phyloP scores from a whole-genome alignment of 2,888 invertebrate genomes.

The Poecilus cupreus region DNA sequence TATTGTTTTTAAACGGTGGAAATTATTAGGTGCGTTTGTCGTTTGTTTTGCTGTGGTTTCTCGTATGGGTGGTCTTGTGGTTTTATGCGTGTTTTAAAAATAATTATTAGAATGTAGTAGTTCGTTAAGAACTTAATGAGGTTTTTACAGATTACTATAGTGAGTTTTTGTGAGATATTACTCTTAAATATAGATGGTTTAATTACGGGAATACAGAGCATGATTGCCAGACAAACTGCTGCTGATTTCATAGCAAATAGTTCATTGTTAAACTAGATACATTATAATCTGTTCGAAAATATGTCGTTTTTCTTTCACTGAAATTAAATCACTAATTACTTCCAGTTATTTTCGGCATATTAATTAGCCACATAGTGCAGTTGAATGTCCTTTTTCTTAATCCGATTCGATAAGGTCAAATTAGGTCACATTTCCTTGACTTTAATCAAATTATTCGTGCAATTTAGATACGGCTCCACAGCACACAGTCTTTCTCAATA shows the following conservation, averaged over 20 bases:
- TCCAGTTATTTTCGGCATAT: no score
- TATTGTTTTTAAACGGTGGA: conserved; percentile 42
- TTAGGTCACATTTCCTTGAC: conserved; percentile 17
- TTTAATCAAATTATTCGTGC: conserved; percentile 17
- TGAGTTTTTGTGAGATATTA: conserved; percentile 14
- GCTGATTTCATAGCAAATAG: no score
- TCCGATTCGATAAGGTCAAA: conserved; percentile 1
- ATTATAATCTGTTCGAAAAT: no score
- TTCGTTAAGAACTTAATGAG: conserved; percentile 34
- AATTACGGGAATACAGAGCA: not conserved
- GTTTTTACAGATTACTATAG: conserved; percentile 2
- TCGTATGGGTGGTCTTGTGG: conserved; percentile 25
- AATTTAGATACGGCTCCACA: conserved; percentile 3
- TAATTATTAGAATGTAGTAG: conserved; percentile 28
- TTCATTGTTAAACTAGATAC: no score
- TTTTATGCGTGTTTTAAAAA: conserved; percentile 28
- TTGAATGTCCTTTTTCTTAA: not conserved
- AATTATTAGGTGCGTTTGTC: conserved; percentile 24
- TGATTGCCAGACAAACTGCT: not conserved
- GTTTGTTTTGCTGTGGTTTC: conserved; percentile 31
- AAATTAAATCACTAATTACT: no score
- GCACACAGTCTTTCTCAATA: not conserved
- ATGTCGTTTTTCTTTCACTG: no score
- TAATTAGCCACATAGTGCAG: not conserved
- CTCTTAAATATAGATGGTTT: not conserved